phyloP scores from a whole-genome alignment of 2,797 vertebrate species.

The Melanogrammus aeglefinus region DNA sequence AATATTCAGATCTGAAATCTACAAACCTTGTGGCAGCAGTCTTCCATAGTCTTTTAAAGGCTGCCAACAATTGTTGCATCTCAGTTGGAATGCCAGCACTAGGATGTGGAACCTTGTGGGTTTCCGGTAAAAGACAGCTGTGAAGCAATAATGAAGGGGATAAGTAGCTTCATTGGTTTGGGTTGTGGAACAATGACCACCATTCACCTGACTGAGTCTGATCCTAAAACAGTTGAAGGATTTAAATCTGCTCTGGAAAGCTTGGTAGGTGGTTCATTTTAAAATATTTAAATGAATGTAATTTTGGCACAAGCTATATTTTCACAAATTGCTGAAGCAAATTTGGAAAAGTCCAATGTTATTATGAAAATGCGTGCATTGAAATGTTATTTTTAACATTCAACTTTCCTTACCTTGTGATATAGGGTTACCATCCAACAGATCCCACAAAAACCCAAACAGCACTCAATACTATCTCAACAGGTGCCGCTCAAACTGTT shows the following conservation, averaged over 20 bases:
- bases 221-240: constrained; percentile 35
- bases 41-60: constrained; percentile 27
- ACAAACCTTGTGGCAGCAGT: constrained; percentile 20
- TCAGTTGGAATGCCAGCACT: too few relatives aligned
- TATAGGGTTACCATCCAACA: constrained; percentile 21
- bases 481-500: not conserved
- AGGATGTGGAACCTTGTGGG: constrained; percentile 33
- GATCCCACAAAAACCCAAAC: not conserved
- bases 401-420: not conserved
- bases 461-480: not conserved
- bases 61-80: too few relatives aligned
- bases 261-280: constrained; percentile 32
- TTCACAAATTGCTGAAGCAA: not conserved
- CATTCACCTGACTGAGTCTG: constrained; percentile 42
- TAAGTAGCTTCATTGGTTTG: constrained; percentile 26
- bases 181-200: constrained; percentile 18
- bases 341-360: not conserved
- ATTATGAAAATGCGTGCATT: not conserved
- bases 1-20: not conserved
- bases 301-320: not conserved
- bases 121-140: constrained; percentile 43
- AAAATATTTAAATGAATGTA: not conserved
- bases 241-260: constrained; percentile 31
- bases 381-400: not conserved
- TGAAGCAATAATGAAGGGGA: constrained; percentile 30